Conservation (phyloP, 2,113 vertebrate species). For the Trematocara macrostoma region DNA sequence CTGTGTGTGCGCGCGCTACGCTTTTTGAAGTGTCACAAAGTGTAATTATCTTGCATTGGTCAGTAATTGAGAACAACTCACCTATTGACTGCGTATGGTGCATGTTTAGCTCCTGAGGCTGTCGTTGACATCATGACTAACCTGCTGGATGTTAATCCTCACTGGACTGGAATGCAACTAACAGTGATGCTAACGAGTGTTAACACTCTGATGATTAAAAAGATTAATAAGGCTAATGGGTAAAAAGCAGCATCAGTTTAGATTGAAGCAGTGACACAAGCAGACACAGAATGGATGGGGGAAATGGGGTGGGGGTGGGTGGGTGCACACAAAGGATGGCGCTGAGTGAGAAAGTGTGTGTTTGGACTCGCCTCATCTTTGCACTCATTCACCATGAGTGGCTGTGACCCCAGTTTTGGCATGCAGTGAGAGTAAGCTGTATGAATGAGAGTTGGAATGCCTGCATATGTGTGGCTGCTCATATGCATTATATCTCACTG, state of each 20-base stretch:
- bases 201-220: conserved; percentile 57
- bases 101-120: background rate
- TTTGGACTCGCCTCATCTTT: conserved; percentile 40
- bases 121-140: conserved; percentile 24
- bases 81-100: conserved; percentile 48
- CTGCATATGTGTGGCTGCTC: background rate
- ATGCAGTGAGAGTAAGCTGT: conserved; percentile 24
- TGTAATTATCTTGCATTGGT: conserved; percentile 50
- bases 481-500: background rate
- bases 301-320: background rate
- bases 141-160: conserved; percentile 54
- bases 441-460: background rate
- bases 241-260: conserved; percentile 36
- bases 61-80: conserved; percentile 59
- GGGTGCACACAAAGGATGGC: background rate
- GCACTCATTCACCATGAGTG: conserved; percentile 39
- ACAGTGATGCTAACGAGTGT: conserved; percentile 40
- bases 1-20: background rate
- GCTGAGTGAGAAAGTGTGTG: background rate
- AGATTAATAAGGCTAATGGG: conserved; percentile 68
- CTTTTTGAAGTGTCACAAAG: conserved; percentile 30
- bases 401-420: conserved; percentile 53
- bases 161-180: background rate
- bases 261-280: conserved; percentile 28
- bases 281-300: background rate